phyloP scores from a whole-genome alignment of 2,113 vertebrate species.

The Sardina pilchardus region DNA sequence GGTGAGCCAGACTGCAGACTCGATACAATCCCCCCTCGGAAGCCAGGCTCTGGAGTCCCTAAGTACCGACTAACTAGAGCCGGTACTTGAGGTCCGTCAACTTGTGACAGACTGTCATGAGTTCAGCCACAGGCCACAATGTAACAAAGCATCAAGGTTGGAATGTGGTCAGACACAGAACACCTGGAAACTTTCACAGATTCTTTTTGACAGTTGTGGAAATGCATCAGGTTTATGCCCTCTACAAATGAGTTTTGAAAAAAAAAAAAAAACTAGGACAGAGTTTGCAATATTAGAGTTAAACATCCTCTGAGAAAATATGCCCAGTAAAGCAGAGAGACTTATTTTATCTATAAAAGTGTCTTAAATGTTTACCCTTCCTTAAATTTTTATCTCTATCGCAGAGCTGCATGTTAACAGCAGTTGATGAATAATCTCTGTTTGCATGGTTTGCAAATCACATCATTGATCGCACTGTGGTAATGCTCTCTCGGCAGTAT shows the following conservation, averaged over 20 bases:
- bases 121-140: slow-evolving; percentile 49
- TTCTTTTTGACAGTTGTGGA: slow-evolving; percentile 35
- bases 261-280: slow-evolving; percentile 22
- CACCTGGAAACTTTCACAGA: slow-evolving; percentile 59
- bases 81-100: slow-evolving; percentile 58
- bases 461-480: background rate
- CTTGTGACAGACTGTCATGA: slow-evolving; percentile 64
- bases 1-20: slow-evolving; percentile 3
- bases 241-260: background rate
- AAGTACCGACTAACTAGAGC: slow-evolving; percentile 52
- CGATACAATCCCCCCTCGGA: background rate
- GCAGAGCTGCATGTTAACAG: background rate
- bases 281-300: background rate
- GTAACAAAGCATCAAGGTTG: slow-evolving; percentile 39
- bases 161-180: slow-evolving; percentile 52
- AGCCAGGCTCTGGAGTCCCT: slow-evolving; percentile 30
- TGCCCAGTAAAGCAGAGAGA: background rate
- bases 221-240: slow-evolving; percentile 32
- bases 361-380: background rate
- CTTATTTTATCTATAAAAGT: background rate
- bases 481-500: background rate
- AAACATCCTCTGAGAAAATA: background rate
- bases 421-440: slow-evolving; percentile 14
- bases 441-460: slow-evolving; percentile 14
- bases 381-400: background rate